phyloP scores from a whole-genome alignment of 2,888 invertebrate species.

The Andrena trimmerana region DNA sequence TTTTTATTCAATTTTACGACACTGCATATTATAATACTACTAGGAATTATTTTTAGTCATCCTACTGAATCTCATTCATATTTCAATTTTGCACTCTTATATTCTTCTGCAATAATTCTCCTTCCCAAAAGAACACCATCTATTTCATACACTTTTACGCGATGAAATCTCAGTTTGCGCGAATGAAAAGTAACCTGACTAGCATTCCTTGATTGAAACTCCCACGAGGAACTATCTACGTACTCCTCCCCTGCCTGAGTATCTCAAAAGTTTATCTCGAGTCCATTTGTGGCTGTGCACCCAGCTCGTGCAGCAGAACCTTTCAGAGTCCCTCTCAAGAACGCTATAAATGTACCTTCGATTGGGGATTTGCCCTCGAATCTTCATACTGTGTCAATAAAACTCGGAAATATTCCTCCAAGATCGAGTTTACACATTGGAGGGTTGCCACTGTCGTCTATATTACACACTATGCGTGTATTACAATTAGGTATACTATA shows the following conservation, averaged over 20 bases:
- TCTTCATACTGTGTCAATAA: not conserved
- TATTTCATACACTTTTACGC: not conserved
- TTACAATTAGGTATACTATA: not conserved
- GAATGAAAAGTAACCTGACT: slow-evolving; percentile 20
- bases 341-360: slow-evolving; percentile 7
- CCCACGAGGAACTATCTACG: slow-evolving; percentile 5
- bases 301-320: not conserved
- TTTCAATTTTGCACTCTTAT: no score
- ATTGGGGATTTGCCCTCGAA: slow-evolving; percentile 15
- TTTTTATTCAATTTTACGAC: no score
- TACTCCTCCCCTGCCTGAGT: not conserved
- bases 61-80: no score
- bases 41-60: no score
- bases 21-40: no score
- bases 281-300: slow-evolving; percentile 11
- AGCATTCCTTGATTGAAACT: slow-evolving; percentile 5
- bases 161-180: not conserved
- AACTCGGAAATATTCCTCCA: not conserved
- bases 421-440: not conserved
- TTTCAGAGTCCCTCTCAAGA: slow-evolving; percentile 4
- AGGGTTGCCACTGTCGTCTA: not conserved
- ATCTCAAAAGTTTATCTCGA: slow-evolving; percentile 13
- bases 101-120: no score
- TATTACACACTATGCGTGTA: no score
- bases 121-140: no score